phyloP scores from a whole-genome alignment of 2,888 invertebrate genomes.

The Plebejus anna region DNA sequence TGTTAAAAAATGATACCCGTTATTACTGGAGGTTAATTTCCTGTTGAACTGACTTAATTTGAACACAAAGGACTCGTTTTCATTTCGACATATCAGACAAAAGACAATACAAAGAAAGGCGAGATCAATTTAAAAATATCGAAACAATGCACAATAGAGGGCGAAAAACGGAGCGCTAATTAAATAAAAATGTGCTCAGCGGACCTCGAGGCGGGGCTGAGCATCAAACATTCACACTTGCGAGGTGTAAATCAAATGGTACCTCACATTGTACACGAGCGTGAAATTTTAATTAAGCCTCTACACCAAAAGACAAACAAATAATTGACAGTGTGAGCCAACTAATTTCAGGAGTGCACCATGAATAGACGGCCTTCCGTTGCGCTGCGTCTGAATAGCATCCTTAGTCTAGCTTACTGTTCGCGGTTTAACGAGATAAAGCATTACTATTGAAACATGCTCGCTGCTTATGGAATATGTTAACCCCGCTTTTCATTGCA shows the following conservation, averaged over 20 bases:
- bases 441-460: constrained; percentile 25
- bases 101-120: constrained; percentile 33
- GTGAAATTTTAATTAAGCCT: constrained; percentile 76
- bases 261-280: constrained; percentile 49
- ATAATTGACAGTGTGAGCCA: constrained; percentile 66
- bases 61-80: constrained; percentile 13
- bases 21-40: not conserved
- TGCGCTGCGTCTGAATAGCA: constrained; percentile 54
- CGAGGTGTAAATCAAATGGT: constrained; percentile 68
- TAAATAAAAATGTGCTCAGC: constrained; percentile 56
- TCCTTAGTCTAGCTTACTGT: constrained; percentile 26
- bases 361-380: constrained; percentile 61
- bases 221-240: constrained; percentile 69
- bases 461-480: constrained; percentile 4
- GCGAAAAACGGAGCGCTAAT: constrained; percentile 46
- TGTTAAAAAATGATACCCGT: not conserved
- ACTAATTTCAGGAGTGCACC: constrained; percentile 67
- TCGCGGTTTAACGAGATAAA: constrained; percentile 26
- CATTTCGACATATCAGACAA: constrained; percentile 30
- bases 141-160: constrained; percentile 35
- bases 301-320: constrained; percentile 61
- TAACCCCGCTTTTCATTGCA: not conserved
- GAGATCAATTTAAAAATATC: constrained; percentile 33
- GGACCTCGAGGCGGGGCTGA: constrained; percentile 49
- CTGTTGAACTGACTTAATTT: not conserved